Conservation (phyloP, 2,113 vertebrate species). For the Clupea harengus region DNA sequence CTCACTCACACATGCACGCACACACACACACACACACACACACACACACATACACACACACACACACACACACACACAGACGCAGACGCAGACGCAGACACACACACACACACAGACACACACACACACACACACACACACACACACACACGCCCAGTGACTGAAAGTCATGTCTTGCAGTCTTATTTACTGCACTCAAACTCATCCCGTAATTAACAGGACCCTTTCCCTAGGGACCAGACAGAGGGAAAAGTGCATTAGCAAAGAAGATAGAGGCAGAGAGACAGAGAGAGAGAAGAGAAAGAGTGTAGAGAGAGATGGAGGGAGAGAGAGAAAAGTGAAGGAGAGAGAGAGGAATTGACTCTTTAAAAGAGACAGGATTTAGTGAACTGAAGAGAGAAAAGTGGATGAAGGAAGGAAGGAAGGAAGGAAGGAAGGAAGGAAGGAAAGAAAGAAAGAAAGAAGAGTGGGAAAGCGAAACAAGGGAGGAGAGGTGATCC, state of each 20-base stretch:
- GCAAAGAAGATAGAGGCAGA: slow-evolving; percentile 21
- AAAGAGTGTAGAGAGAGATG: neutral
- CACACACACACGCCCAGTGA: neutral
- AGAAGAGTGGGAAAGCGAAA: neutral
- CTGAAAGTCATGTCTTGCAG: neutral
- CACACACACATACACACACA: neutral
- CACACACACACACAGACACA: neutral
- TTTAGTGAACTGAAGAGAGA: neutral
- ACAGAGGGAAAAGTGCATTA: slow-evolving; percentile 52
- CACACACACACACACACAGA: neutral
- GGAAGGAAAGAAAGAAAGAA: neutral
- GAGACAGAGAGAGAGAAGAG: slow-evolving; percentile 3
- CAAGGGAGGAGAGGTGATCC: neutral
- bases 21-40: neutral
- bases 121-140: neutral
- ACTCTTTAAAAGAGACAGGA: neutral
- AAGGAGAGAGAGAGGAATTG: neutral
- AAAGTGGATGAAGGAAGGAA: neutral
- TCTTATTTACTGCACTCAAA: slow-evolving; percentile 44
- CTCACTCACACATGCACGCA: neutral
- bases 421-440: neutral
- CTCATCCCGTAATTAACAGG: slow-evolving; percentile 49
- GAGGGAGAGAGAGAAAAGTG: slow-evolving; percentile 9
- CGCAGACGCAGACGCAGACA: neutral
- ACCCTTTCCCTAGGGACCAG: slow-evolving; percentile 35